Base-by-base conservation (phyloP, 23 tunicate species). In the Trididemnum nubilum region DNA sequence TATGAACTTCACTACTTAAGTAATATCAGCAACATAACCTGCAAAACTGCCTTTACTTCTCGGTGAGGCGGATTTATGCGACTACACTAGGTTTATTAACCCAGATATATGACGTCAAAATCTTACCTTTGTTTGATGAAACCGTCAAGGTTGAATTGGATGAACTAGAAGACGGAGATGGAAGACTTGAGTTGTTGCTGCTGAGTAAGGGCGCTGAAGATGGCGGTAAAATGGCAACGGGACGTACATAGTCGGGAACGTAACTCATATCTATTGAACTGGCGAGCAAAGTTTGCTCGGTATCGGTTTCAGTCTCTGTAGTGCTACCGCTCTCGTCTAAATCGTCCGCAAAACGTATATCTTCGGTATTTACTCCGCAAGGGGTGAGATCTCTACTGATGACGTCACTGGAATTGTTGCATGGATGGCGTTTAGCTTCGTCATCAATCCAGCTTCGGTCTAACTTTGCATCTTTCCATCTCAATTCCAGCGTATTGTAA, bases 211-310 rank as follows among this genome's bases (percentile, higher is more conserved):
- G 54, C 54, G 67, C 29, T 25, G 67, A 61, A 12, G 67, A 61
- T 61, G 67, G 67, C 21, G 54, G 54, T 44, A 44, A 15, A 15
- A 44, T 44, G 12, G 74, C 7, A 33, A 92, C 81, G 32, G 97
- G 97, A 28, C 88, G 77, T 27, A 92, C 61, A 64, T 92, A 92
- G 33, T 80, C 85, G 0, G 97, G 97, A 23, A 92, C 86, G 74
- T 92, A 92, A 44, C 86, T 78, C 97, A 92, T 92, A 39, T 90
- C 81, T 22, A 22, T 51, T 4, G 67, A 25, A 44, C 32, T 9
- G 29, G 9, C 15, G 23, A 37, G 35, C 5, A 51, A 30, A 24
- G 40, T 36, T 36, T 28, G 30, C 35, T 79, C 83, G 26, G 83
- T 79, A 22, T 86, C 90, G 67, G 89, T 85, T 65, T 87, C 85